Percentiles rank a stretch among this genome's conserved stretches.
These are phyloP conservation scores for Drosophila elegans DNA, from an alignment of 1,140 invertebrate genomes.

Conservation along the genomic window DNA sequence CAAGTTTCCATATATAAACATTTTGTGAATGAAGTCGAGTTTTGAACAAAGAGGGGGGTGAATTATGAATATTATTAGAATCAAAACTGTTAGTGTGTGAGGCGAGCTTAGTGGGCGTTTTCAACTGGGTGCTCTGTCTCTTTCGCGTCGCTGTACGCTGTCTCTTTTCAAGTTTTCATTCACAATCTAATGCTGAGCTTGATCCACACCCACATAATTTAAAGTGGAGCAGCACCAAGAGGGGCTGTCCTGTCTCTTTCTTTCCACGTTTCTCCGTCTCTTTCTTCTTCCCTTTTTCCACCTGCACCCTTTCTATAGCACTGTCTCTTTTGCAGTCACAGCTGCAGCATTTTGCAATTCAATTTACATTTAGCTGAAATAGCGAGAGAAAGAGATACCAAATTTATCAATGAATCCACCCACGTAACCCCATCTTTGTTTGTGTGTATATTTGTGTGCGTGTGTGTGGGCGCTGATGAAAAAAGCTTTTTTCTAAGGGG, in stretches of 20 bases:
- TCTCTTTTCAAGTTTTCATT: slow-evolving; percentile 44
- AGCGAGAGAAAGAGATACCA: slow-evolving; percentile 16
- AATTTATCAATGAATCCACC: slow-evolving; percentile 84
- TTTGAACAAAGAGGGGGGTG: not conserved
- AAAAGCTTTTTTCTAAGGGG: slow-evolving; percentile 37
- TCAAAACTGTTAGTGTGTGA: slow-evolving; percentile 46
- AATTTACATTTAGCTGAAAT: slow-evolving; percentile 68
- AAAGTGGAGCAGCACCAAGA: slow-evolving; percentile 46
- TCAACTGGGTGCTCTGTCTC: slow-evolving; percentile 18
- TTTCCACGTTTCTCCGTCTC: slow-evolving; percentile 7
- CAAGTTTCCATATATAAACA: slow-evolving; percentile 79
- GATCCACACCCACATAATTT: slow-evolving; percentile 56
- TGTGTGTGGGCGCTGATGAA: slow-evolving; percentile 16
- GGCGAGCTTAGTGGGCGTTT: slow-evolving; percentile 59
- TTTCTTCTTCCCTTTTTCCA: slow-evolving; percentile 17
- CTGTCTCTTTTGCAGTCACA: slow-evolving; percentile 31
- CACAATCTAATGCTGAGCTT: slow-evolving; percentile 46
- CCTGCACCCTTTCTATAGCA: slow-evolving; percentile 18
- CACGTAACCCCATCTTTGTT: slow-evolving; percentile 32
- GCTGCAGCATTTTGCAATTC: slow-evolving; percentile 78
- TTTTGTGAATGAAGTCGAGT: slow-evolving; percentile 66
- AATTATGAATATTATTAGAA: slow-evolving; percentile 77
- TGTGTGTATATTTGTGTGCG: slow-evolving; percentile 7
- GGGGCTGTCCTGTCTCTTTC: slow-evolving; percentile 23
- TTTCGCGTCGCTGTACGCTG: slow-evolving; percentile 10